A percentile compares a stretch with the other conserved stretches of the same genome.
These are phyloP conservation scores for Acanthurus leucopareius DNA, from an alignment of 2,797 vertebrate genomes.

Conservation along the genomic window DNA sequence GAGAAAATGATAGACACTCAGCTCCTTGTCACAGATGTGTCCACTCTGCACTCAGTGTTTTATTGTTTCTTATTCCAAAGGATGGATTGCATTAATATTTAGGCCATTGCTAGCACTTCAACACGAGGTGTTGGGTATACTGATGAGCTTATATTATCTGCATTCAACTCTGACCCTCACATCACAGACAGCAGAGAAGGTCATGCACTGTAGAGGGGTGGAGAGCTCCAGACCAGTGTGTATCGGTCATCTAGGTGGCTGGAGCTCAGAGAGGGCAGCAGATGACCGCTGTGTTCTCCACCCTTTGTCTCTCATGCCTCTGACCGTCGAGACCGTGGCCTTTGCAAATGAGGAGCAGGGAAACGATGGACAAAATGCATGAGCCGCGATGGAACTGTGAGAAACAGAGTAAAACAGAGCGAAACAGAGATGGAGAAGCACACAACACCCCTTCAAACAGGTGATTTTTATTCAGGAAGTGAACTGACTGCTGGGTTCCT, in stretches of 20 bases:
- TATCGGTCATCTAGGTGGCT: conserved; percentile 64
- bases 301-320: conserved; percentile 57
- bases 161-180: conserved; percentile 64
- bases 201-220: conserved; percentile 5
- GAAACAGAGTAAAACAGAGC: conserved; percentile 19
- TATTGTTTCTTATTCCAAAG: conserved; percentile 27
- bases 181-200: conserved; percentile 34
- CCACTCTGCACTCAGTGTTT: conserved; percentile 24
- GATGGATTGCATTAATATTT: conserved; percentile 64
- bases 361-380: conserved; percentile 64
- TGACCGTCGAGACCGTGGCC: conserved; percentile 58
- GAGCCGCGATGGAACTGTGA: conserved; percentile 53
- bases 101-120: conserved; percentile 24
- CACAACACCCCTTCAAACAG: conserved; percentile 40
- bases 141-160: conserved; percentile 73
- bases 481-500: conserved; percentile 25
- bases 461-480: conserved; percentile 77
- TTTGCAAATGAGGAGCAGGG: conserved; percentile 78
- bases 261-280: conserved; percentile 42
- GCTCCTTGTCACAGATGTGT: conserved; percentile 49
- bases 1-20: conserved; percentile 44
- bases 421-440: conserved; percentile 54
- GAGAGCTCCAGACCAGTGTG: conserved; percentile 29
- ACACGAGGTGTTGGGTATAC: conserved; percentile 64
- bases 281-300: conserved; percentile 62